Evolutionary conservation across 53 echinoderm and acorn worm species (phyloP), one percentile per base, ranked within the genome.

Genomic region (Luidia sarsii): DNA sequence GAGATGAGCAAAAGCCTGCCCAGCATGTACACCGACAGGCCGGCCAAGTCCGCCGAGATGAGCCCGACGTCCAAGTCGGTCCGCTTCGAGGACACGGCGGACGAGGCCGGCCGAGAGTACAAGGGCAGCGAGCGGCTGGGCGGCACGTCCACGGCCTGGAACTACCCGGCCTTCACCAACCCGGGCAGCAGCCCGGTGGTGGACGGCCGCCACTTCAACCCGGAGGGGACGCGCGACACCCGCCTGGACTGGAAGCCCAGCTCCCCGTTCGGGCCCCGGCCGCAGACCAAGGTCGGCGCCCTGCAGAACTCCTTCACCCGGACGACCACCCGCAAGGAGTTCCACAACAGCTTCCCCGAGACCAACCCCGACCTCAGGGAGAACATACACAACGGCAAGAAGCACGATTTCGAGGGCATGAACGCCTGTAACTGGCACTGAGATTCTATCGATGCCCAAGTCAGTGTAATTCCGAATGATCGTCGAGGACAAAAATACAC

Each of bases 291-390:
- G 18, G 86, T 97, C 2, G 72, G 86, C 16, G 84, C 84, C n/a
- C 83, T 91, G 53, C 99, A 97, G 75, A 71, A 97, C 65, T 91
- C 91, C 39, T 97, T 97, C 80, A 94, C 99, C 16, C 89, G 83
- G 59, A 83, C 91, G 2, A 87, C 70, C 21, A 65, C 94, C 32
- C 70, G 81, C 14, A 53, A 63, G 43, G 68, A 71, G 22, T 97
- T 91, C 73, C 89, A 82, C 53, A 65, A 34, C 8, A 89, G 86
- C 18, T 97, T 97, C 67, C 52, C 87, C 14, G 99, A 97, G 63
- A 90, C 54, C 10, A 94, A 89, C 36, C 99, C 99, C 0, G 99
- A 97, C 56, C 62, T 97, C 46, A 70, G 99, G 49, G 91, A 90
- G 6, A 97, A 97, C 46, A 94, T 89, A 13, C 23, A 21, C 30